Percentiles rank a stretch among this genome's conserved stretches.
phyloP scores from a whole-genome alignment of 1,140 invertebrate species.

The Diplogasteroides magnus region DNA sequence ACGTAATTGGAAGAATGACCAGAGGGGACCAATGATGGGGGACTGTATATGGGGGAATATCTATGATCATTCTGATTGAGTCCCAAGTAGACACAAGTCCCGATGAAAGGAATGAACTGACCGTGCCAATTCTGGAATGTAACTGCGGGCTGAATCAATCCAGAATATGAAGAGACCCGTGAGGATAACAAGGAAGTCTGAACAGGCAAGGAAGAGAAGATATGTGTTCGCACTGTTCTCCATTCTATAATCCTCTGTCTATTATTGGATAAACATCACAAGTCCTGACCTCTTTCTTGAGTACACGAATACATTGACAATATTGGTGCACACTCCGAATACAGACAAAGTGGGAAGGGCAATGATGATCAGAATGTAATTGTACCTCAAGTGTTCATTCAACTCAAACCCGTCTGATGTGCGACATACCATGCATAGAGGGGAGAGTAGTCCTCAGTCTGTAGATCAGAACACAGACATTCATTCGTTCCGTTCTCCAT shows the following conservation, averaged over 20 bases:
- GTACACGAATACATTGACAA: constrained; percentile 50
- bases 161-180: constrained; percentile 54
- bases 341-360: constrained; percentile 45
- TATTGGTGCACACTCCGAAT: constrained; percentile 49
- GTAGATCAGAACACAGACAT: constrained; percentile 42
- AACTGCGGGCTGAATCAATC: constrained; percentile 51
- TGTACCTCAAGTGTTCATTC: constrained; percentile 28
- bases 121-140: constrained; percentile 44
- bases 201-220: constrained; percentile 44
- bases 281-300: constrained; percentile 35
- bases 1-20: too few species aligned
- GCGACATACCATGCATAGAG: constrained; percentile 47
- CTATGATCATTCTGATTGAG: too few species aligned
- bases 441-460: constrained; percentile 53
- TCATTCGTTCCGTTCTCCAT: constrained; percentile 32
- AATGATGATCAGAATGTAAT: constrained; percentile 50
- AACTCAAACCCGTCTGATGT: too few species aligned
- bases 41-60: too few species aligned
- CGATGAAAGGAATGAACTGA: background rate
- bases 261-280: constrained; percentile 1
- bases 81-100: too few species aligned
- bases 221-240: constrained; percentile 51
- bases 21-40: too few species aligned
- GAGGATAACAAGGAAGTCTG: constrained; percentile 51
- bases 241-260: constrained; percentile 35